These are phyloP conservation scores for Campoletis sonorensis DNA, from an alignment of 1,140 invertebrate species.

Conservation along the genomic window DNA sequence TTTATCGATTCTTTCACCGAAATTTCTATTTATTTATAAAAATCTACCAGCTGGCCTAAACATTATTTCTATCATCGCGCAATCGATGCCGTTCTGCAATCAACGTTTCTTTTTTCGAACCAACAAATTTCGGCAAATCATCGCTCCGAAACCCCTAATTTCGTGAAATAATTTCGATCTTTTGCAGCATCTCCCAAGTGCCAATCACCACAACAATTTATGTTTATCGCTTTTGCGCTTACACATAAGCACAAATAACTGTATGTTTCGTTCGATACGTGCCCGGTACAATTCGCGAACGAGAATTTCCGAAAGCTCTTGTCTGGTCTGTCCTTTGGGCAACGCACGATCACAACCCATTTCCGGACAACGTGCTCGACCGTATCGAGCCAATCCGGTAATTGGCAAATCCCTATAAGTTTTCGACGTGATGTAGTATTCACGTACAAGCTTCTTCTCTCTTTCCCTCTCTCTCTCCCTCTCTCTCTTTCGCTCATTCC, in stretches of 20 bases:
- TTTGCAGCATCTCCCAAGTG: background rate
- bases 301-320: conserved; percentile 25
- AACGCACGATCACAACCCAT: conserved; percentile 27
- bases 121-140: background rate
- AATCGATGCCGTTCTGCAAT: too few species aligned
- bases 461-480: background rate
- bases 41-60: too few species aligned
- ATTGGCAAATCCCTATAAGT: conserved; percentile 37
- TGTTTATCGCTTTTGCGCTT: background rate
- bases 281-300: background rate
- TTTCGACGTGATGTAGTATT: conserved; percentile 3
- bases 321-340: background rate
- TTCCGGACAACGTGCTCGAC: conserved; percentile 7
- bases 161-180: background rate
- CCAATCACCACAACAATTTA: background rate
- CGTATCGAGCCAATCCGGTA: conserved; percentile 18
- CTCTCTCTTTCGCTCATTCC: background rate
- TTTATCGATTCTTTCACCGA: too few species aligned
- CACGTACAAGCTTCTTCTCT: background rate
- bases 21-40: too few species aligned
- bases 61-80: too few species aligned
- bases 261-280: conserved; percentile 12
- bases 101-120: background rate
- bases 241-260: background rate
- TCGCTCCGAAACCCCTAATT: background rate